Conservation (phyloP, 1,140 invertebrate species). For the Sycobia sp. region DNA sequence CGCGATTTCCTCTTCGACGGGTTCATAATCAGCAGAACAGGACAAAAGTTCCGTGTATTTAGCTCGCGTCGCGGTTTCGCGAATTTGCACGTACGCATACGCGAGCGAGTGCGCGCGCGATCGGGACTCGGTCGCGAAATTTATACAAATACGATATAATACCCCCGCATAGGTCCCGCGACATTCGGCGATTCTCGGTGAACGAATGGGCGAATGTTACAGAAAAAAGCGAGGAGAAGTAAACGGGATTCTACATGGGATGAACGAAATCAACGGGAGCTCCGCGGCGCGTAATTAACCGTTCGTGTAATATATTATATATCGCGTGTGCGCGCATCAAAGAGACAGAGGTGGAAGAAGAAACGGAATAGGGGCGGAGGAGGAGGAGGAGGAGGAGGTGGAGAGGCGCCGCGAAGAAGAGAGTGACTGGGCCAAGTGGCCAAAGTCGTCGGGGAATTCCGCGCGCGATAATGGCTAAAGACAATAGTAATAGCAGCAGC, state of each 20-base stretch:
- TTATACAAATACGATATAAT: too few species aligned
- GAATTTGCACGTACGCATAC: background rate
- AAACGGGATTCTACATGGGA: background rate
- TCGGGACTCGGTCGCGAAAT: background rate
- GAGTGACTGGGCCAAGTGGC: background rate
- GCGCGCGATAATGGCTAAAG: slow-evolving; percentile 25
- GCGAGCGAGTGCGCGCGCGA: too few species aligned
- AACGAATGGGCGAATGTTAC: too few species aligned
- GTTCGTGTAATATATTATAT: too few species aligned
- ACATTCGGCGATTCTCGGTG: too few species aligned
- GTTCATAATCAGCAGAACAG: background rate
- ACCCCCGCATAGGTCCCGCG: too few species aligned
- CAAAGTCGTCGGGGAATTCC: background rate
- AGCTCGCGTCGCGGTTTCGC: too few species aligned
- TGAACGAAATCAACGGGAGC: background rate
- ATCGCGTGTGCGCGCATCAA: background rate
- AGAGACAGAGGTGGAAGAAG: background rate
- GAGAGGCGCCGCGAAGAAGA: background rate
- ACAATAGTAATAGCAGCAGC: slow-evolving; percentile 1
- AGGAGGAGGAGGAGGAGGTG: background rate
- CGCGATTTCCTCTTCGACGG: background rate
- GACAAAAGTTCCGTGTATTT: too few species aligned
- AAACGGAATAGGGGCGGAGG: too few species aligned
- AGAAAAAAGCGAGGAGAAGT: too few species aligned
- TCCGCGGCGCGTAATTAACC: slow-evolving; percentile 7